Conservation (phyloP, 2,888 invertebrate genomes). For the Tyria jacobaeae region DNA sequence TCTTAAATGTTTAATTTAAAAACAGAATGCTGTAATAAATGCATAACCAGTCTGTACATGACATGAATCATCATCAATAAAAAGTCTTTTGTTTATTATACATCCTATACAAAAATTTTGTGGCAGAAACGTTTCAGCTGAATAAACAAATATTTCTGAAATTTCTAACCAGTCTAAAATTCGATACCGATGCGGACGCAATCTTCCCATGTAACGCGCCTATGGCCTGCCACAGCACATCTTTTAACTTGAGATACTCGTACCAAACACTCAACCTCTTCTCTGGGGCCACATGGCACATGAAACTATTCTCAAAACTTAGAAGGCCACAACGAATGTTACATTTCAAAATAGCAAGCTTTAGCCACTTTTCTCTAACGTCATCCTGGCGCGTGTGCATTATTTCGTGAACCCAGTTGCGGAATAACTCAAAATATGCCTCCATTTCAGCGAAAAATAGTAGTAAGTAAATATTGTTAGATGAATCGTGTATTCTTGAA, state of each 20-base stretch:
- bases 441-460: conserved; percentile 48
- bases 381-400: conserved; percentile 52
- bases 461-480: no score
- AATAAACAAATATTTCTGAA: no score
- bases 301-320: conserved; percentile 62
- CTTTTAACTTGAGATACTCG: conserved; percentile 66
- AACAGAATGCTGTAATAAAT: neutral
- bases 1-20: neutral
- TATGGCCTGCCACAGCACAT: conserved; percentile 70
- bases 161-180: conserved; percentile 27
- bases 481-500: neutral
- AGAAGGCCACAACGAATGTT: conserved; percentile 62
- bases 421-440: conserved; percentile 47
- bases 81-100: neutral
- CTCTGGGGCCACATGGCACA: conserved; percentile 45
- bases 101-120: neutral
- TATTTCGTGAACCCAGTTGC: conserved; percentile 54
- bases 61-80: neutral
- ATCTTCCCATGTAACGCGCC: conserved; percentile 73
- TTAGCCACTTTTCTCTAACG: conserved; percentile 69
- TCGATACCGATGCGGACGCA: conserved; percentile 28
- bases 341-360: conserved; percentile 66
- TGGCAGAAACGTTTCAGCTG: no score
- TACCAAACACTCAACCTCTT: conserved; percentile 55
- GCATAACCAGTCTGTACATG: neutral